Evolutionary conservation across 2,888 invertebrate species (phyloP), one percentile per base, ranked within the genome.

Genomic region (Andrena chrysosceles): DNA sequence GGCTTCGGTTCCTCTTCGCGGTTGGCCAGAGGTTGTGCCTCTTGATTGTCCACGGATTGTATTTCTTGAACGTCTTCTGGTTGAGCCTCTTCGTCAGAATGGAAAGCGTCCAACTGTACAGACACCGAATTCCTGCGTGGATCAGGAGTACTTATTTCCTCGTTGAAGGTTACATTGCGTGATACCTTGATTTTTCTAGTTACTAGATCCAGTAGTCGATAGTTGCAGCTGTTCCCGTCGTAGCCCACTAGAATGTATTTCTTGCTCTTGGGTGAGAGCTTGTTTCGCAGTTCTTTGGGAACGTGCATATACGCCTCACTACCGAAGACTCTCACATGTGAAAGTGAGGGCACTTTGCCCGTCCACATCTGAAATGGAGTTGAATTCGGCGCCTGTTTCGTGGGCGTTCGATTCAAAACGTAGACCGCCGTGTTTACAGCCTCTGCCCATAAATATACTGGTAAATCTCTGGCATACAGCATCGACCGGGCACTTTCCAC

Each of bases 291-390:
- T 6, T 74, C 48, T 33, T 67, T 67, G 0, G 67, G 60, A 29
- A 74, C n/a, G 5, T 67, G 49, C 48, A 23, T 35, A 48, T 29
- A 74, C 0, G 59, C 66, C 6, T 59, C 48, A 20, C 16, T 29
- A 7, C 74, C 67, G 13, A 74, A 74, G 23, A 29, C 31, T 20
- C 42, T 42, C n/a, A 68, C 6, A 23, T 59, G 66, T 0, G 20
- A 20, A 20, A 74, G 6, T 6, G 3, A 20, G 7, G 67, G 56
- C 7, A 16, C 29, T 20, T 42, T 49, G 8, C 35, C 64, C 0
- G 35, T 26, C 75, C 60, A 68, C 10, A 54, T 59, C 20, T 75
- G 31, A 31, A 60, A 68, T 6, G 60, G 67, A 16, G 67, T 75
- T n/a, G 8, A 20, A 20, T 56, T 42, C 6, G 16, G 1, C 6